phyloP scores from a whole-genome alignment of 2,888 invertebrate species.

The Eupithecia abbreviata region DNA sequence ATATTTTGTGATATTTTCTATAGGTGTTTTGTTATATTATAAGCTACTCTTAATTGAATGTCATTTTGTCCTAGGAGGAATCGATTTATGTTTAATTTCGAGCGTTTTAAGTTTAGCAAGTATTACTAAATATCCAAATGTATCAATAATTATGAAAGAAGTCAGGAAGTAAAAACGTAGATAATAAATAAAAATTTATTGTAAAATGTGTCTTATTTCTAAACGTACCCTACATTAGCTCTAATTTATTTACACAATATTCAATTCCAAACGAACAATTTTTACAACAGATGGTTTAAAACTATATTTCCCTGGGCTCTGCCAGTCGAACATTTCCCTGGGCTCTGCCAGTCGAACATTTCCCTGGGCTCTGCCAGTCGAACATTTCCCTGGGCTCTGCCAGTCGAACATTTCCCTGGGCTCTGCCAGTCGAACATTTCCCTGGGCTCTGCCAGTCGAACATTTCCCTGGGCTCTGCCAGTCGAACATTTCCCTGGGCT shows the following conservation, averaged over 20 bases:
- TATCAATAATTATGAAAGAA: constrained; percentile 36
- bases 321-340: constrained; percentile 22
- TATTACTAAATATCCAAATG: constrained; percentile 47
- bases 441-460: constrained; percentile 18
- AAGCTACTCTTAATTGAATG: constrained; percentile 31
- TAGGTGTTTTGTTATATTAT: constrained; percentile 34
- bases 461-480: constrained; percentile 21
- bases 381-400: constrained; percentile 21
- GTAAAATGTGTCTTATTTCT: constrained; percentile 70
- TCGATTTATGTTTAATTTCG: constrained; percentile 47
- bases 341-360: constrained; percentile 14
- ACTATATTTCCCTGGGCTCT: constrained; percentile 38
- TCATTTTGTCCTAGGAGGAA: constrained; percentile 43
- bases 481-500: constrained; percentile 24
- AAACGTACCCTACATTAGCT: constrained; percentile 47
- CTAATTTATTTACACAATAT: constrained; percentile 71
- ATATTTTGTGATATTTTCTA: constrained; percentile 53
- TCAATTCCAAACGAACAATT: constrained; percentile 48
- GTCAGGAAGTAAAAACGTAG: constrained; percentile 48
- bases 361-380: constrained; percentile 19
- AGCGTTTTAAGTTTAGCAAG: constrained; percentile 46
- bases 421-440: constrained; percentile 16
- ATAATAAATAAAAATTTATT: constrained; percentile 80
- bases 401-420: constrained; percentile 27
- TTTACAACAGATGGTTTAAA: constrained; percentile 39